These are phyloP conservation scores for Mythimna impura DNA, from an alignment of 2,888 invertebrate species.

Conservation along the genomic window DNA sequence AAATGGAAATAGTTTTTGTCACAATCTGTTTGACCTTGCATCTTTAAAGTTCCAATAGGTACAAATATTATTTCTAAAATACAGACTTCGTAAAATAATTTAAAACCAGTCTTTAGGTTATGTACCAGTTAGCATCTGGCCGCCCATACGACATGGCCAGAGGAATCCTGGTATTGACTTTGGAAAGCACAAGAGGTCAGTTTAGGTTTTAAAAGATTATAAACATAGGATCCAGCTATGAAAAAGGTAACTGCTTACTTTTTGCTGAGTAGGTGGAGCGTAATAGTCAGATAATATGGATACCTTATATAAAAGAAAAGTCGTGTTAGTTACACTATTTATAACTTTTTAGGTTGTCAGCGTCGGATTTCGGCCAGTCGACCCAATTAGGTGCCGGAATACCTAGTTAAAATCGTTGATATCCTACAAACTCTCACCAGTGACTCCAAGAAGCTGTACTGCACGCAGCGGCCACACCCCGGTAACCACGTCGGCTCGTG, in stretches of 20 bases:
- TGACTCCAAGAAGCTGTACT: no score
- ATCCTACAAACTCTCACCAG: no score
- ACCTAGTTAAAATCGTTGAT: no score
- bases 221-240: constrained; percentile 72
- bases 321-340: no score
- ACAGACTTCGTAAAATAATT: not conserved
- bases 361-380: no score
- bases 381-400: no score
- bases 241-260: constrained; percentile 78
- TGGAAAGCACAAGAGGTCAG: constrained; percentile 74
- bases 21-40: no score
- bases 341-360: no score
- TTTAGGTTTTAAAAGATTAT: constrained; percentile 73
- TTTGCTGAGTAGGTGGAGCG: constrained; percentile 82
- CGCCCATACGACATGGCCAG: constrained; percentile 79
- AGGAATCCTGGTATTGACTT: constrained; percentile 61
- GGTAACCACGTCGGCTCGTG: no score
- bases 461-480: no score
- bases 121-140: constrained; percentile 82
- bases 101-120: constrained; percentile 71
- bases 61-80: not conserved
- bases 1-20: not conserved
- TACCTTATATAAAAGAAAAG: no score
- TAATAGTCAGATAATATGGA: constrained; percentile 72
- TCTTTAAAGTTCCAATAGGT: not conserved